These are phyloP conservation scores for Petrocephalus sullivani DNA, from an alignment of 2,797 vertebrate genomes.

Conservation along the genomic window DNA sequence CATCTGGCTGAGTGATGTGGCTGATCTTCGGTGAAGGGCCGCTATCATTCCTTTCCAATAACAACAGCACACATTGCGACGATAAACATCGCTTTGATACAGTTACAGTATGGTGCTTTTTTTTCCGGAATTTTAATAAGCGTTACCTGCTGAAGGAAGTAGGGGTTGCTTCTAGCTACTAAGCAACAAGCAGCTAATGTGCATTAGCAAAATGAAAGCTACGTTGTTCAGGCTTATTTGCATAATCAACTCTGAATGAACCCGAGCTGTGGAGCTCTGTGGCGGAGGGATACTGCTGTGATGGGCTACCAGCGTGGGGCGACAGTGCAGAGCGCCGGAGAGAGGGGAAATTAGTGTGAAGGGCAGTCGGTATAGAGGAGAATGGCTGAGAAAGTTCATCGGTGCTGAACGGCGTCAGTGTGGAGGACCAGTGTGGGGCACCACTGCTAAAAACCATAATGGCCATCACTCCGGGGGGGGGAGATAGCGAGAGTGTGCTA, in stretches of 20 bases:
- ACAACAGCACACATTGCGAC: not conserved
- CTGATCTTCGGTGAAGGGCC: not conserved
- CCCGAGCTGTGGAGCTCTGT: not conserved
- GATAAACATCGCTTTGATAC: not conserved
- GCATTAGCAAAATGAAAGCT: not conserved
- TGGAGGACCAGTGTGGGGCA: not conserved
- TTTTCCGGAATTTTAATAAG: not conserved
- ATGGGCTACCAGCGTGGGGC: not conserved
- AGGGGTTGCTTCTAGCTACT: not conserved
- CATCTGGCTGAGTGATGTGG: not conserved
- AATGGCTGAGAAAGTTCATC: not conserved
- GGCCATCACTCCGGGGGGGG: not conserved
- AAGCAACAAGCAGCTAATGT: not conserved
- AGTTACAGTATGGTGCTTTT: not conserved
- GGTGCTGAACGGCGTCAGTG: not conserved
- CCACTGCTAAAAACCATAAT: not conserved
- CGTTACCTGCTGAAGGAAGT: not conserved
- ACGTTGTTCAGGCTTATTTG: not conserved
- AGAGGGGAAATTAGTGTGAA: not conserved
- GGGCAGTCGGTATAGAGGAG: not conserved
- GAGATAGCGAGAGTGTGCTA: not conserved
- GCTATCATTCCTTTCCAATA: not conserved
- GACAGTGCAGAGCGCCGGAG: not conserved
- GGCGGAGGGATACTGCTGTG: not conserved
- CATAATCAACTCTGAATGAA: constrained; percentile 10